Evolutionary conservation across 2,113 vertebrate species (phyloP).

Genomic region (Vulpes lagopus): DNA sequence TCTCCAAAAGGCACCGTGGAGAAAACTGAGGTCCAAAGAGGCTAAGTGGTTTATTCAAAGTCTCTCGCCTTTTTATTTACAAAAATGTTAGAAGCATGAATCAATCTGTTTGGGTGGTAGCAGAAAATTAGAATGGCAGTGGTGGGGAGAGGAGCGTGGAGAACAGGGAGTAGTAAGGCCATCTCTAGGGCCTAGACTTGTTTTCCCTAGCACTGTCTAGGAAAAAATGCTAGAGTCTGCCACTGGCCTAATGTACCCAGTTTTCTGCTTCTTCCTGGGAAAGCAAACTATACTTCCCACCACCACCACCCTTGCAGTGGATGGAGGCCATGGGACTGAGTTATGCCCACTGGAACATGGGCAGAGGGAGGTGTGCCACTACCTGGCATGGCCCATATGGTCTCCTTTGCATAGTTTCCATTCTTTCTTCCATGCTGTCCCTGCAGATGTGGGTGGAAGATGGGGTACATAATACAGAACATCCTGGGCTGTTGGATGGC

Average conservation of each 20-base stretch:
- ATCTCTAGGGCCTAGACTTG: not conserved
- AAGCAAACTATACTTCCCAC: not conserved
- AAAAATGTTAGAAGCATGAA: not conserved
- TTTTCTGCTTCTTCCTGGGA: not conserved
- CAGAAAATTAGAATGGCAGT: not conserved
- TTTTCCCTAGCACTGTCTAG: not conserved
- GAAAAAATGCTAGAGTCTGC: not conserved
- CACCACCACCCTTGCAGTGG: too few relatives aligned
- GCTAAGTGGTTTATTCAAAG: constrained; percentile 37
- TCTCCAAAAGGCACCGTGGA: not conserved
- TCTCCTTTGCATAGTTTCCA: not conserved
- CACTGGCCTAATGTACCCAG: fast-evolving
- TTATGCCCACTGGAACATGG: not conserved
- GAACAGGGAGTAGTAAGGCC: not conserved
- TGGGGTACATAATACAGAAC: fast-evolving
- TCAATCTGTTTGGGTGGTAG: not conserved
- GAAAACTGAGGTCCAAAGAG: constrained; percentile 58
- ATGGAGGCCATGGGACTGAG: not conserved
- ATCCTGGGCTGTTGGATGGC: not conserved
- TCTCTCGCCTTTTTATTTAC: not conserved
- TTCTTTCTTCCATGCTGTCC: not conserved
- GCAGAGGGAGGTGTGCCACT: not conserved
- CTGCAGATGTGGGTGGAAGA: too few relatives aligned
- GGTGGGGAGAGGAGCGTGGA: fast-evolving
- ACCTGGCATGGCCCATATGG: fast-evolving